These are phyloP conservation scores for Macrobrachium nipponense DNA, from an alignment of 1,140 invertebrate species.

Conservation along the genomic window DNA sequence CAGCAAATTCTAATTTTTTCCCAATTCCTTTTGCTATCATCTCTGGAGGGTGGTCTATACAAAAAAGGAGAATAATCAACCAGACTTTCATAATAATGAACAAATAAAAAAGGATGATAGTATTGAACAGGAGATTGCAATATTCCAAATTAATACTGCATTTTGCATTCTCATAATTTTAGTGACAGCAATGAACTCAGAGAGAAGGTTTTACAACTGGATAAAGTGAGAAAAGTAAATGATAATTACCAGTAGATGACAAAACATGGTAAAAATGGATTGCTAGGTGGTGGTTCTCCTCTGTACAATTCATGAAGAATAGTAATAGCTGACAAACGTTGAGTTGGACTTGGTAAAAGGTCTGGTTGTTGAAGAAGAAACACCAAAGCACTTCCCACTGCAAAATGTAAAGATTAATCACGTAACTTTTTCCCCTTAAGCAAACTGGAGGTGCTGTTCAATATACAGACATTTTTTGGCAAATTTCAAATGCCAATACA, in stretches of 20 bases:
- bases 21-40: constrained; percentile 71
- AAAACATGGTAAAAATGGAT: constrained; percentile 81
- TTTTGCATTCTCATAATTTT: no score
- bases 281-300: constrained; percentile 76
- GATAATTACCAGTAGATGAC: constrained; percentile 74
- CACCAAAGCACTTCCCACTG: constrained; percentile 76
- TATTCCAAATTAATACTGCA: no score
- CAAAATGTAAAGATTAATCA: constrained; percentile 47
- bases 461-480: no score
- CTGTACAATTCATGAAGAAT: constrained; percentile 82
- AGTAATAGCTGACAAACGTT: constrained; percentile 77
- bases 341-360: constrained; percentile 76
- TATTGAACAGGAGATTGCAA: no score
- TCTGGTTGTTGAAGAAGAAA: constrained; percentile 80
- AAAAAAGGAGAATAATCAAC: background rate
- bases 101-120: background rate
- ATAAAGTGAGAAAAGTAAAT: background rate
- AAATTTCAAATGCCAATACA: no score
- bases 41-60: constrained; percentile 73
- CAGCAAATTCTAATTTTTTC: constrained; percentile 73
- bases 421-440: no score
- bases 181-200: constrained; percentile 13
- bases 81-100: background rate
- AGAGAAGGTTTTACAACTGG: background rate
- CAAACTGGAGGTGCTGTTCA: no score